phyloP scores from a whole-genome alignment of 2,888 invertebrate species.

The Orthonevra nobilis region DNA sequence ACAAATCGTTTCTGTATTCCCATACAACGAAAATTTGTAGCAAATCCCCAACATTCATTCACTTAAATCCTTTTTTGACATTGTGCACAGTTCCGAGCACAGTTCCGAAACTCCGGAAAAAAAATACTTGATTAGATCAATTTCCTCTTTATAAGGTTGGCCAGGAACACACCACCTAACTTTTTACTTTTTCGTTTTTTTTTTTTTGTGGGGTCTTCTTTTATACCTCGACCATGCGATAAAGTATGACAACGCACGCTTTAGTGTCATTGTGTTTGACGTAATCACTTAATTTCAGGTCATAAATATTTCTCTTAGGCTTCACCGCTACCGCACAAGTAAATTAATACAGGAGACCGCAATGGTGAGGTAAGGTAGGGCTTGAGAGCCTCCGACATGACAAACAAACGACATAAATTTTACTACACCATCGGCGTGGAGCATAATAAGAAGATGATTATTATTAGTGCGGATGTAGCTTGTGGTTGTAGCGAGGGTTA shows the following conservation, averaged over 20 bases:
- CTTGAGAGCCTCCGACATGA: constrained; percentile 14
- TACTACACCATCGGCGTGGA: constrained; percentile 23
- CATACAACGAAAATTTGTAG: too few species aligned
- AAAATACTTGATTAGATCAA: too few species aligned
- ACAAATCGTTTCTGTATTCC: too few species aligned
- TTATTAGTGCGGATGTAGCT: constrained; percentile 40
- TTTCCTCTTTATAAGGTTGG: too few species aligned
- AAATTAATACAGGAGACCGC: constrained; percentile 17
- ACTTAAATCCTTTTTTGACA: too few species aligned
- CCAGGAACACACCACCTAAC: not conserved
- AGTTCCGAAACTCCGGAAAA: too few species aligned
- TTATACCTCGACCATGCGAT: constrained; percentile 22
- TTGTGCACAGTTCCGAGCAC: too few species aligned
- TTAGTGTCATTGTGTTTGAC: constrained; percentile 56
- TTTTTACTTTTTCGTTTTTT: not conserved
- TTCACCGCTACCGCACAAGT: constrained; percentile 23
- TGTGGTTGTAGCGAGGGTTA: constrained; percentile 19
- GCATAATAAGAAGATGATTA: constrained; percentile 48
- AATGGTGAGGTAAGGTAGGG: not conserved
- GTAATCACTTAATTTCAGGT: constrained; percentile 61
- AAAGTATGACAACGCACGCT: constrained; percentile 42
- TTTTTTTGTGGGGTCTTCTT: not conserved
- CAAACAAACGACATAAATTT: constrained; percentile 32
- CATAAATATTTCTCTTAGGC: constrained; percentile 46
- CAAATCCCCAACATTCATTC: too few species aligned